Evolutionary conservation across 1,140 invertebrate species (phyloP).

Genomic region (Parapsyche elsis): DNA sequence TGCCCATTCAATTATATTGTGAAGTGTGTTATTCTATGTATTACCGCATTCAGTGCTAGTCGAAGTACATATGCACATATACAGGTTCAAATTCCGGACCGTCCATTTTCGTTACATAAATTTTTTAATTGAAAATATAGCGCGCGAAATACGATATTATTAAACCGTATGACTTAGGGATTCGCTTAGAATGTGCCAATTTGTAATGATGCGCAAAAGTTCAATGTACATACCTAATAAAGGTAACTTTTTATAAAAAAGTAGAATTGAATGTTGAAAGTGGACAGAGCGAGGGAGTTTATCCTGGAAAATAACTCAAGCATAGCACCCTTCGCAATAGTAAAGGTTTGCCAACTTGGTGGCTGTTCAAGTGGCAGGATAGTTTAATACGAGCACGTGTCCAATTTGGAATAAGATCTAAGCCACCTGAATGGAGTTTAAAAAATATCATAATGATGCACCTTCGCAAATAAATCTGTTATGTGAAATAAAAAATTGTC

Average conservation of each 20-base stretch:
- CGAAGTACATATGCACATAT: no score
- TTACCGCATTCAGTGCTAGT: constrained; percentile 20
- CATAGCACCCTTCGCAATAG: constrained; percentile 37
- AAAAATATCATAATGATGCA: constrained; percentile 11
- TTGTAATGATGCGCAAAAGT: neutral
- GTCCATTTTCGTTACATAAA: neutral
- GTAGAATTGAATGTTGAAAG: neutral
- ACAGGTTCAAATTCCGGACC: constrained; percentile 1
- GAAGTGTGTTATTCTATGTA: constrained; percentile 25
- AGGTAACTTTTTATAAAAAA: neutral
- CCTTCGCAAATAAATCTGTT: neutral
- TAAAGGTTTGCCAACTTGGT: constrained; percentile 34
- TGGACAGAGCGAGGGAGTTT: neutral
- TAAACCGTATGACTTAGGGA: neutral
- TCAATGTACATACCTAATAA: neutral
- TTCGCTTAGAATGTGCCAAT: neutral
- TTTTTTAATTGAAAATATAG: no score
- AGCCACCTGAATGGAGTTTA: neutral
- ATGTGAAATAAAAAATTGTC: neutral
- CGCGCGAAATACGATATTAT: neutral
- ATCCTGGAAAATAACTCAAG: constrained; percentile 18
- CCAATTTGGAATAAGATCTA: constrained; percentile 43
- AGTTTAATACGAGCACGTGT: constrained; percentile 46
- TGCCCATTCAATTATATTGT: constrained; percentile 52
- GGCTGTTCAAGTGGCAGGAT: constrained; percentile 35